Conservation (phyloP, 2,888 invertebrate genomes). For the Argyresthia albistria region DNA sequence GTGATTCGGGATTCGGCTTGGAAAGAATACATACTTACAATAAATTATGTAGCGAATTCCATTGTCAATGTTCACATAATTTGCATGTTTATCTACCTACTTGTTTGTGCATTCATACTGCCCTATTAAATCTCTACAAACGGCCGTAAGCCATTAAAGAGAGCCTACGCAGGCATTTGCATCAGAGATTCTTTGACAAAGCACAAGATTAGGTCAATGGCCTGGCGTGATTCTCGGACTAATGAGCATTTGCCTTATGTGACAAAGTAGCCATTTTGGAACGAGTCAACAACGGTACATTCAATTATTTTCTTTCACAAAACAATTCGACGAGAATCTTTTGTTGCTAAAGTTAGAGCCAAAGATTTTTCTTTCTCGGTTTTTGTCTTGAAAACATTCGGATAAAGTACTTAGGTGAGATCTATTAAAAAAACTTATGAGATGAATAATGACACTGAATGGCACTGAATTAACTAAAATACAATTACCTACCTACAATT, state of each 20-base stretch:
- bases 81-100: too few species aligned
- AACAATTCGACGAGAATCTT: neutral
- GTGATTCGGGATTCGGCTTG: neutral
- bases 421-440: neutral
- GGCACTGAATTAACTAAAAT: neutral
- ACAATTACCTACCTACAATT: too few species aligned
- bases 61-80: neutral
- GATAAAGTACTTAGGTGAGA: too few species aligned
- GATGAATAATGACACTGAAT: neutral
- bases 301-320: neutral
- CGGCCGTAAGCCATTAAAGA: neutral
- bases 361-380: too few species aligned
- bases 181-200: neutral
- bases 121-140: neutral
- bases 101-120: too few species aligned
- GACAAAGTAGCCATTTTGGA: neutral
- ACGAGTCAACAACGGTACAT: neutral
- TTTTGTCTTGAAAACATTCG: too few species aligned
- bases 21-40: neutral
- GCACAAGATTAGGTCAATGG: neutral
- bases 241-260: neutral
- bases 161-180: neutral
- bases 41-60: too few species aligned
- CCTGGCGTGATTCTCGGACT: neutral
- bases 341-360: too few species aligned